Evolutionary conservation across 2,797 vertebrate species (phyloP), one percentile per base, ranked within the genome.

Genomic region (Urocyon cinereoargenteus): DNA sequence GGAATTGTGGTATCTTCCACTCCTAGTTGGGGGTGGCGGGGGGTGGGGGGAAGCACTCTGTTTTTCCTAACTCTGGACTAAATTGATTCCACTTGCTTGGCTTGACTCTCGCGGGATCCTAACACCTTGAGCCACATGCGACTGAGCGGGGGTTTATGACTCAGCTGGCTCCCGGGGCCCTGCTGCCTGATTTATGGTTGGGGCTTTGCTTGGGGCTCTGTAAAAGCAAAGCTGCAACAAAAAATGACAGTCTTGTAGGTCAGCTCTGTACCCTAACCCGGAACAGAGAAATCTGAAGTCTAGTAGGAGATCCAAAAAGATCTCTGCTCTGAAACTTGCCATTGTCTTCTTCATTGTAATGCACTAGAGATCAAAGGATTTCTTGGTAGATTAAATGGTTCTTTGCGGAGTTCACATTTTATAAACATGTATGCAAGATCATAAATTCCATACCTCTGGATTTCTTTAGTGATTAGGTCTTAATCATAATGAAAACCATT

Each of bases 11-110:
- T 92, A 3, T 95, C 92, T 85, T 84, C 53, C 36, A 34, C 34
- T 86, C 90, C 72, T 73, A 96, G 73, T 9, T 26, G 36, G 53
- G 59, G 26, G 15, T 4, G 6, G 6, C 6, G 7, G 40, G 40
- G 40, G 40, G 40, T 45, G 18, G 10, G 21, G 26, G 36, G 6
- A 5, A 16, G 3, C 2, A 15, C 70, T 75, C 57, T 89, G 62
- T 91, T 93, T 97, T 96, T 95, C 79, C 64, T 49, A 68, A 91
- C 77, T 94, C 64, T 86, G 87, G 64, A 57, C 95, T 95, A 96
- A 96, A 85, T 96, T 95, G 92, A 94, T 97, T 97, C 93, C 95
- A 93, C 49, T 97, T 96, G 91, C 49, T 96, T 94, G 86, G 90
- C 84, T 59, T 93, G 91, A 85, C 72, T 94, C 75, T 93, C 31